A percentile compares a stretch with the other conserved stretches of the same genome.
Conservation (phyloP, 2,888 invertebrate genomes). For the Oeneis ivallda region DNA sequence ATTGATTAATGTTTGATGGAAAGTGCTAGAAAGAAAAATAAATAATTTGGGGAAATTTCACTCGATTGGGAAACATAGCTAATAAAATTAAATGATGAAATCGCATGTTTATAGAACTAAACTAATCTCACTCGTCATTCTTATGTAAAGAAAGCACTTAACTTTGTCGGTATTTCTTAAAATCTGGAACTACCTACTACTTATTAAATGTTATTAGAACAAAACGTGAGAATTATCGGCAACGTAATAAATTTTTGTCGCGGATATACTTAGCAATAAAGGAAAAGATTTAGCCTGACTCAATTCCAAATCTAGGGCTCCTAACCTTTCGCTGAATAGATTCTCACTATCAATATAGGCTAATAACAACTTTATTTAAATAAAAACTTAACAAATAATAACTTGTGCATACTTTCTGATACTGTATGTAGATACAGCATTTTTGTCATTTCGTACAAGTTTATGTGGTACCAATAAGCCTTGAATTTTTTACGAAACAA, state of each 20-base stretch:
- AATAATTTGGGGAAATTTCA: no score
- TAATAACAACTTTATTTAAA: not conserved
- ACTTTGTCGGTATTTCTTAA: not conserved
- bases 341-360: not conserved
- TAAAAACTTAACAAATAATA: no score
- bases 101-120: not conserved
- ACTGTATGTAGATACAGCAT: not conserved
- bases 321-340: not conserved
- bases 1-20: no score
- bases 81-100: not conserved
- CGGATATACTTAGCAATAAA: not conserved
- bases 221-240: not conserved
- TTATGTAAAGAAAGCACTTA: conserved; percentile 8
- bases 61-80: not conserved
- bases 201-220: not conserved
- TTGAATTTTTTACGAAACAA: conserved; percentile 11
- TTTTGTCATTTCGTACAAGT: no score
- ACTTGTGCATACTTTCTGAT: not conserved
- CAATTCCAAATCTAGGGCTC: conserved; percentile 1
- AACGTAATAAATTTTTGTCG: not conserved
- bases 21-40: no score
- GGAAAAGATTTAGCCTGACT: conserved; percentile 2
- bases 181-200: not conserved
- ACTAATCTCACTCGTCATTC: not conserved
- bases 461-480: not conserved